phyloP scores from a whole-genome alignment of 2,797 vertebrate genomes.

The Amniataba percoides region DNA sequence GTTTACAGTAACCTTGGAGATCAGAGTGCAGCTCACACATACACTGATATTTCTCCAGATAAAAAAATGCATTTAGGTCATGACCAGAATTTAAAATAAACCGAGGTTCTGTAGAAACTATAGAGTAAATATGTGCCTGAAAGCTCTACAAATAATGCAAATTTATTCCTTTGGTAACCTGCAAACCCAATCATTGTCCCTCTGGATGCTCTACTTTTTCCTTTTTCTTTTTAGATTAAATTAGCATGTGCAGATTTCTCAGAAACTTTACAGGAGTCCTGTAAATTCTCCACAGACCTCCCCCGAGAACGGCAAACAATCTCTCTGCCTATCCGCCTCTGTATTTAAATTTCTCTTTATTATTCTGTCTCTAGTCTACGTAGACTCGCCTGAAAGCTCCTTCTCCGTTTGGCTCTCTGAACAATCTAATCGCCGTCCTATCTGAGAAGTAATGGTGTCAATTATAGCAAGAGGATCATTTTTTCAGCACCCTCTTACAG shows the following conservation, averaged over 20 bases:
- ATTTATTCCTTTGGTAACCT: constrained; percentile 38
- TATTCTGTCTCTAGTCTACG: background rate
- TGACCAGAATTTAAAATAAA: background rate
- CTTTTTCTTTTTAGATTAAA: constrained; percentile 12
- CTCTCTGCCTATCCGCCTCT: background rate
- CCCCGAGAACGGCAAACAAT: background rate
- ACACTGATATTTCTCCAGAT: background rate
- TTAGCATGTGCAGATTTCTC: constrained; percentile 21
- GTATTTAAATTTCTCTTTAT: constrained; percentile 6
- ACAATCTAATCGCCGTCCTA: background rate
- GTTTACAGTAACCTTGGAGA: background rate
- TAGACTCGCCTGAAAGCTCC: constrained; percentile 6
- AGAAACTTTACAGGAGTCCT: background rate
- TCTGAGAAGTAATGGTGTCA: constrained; percentile 24
- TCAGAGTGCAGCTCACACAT: background rate
- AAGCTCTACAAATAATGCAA: constrained; percentile 17
- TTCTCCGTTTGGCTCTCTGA: constrained; percentile 8
- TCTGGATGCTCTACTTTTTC: constrained; percentile 3
- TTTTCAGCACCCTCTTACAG: constrained; percentile 1
- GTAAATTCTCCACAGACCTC: constrained; percentile 6
- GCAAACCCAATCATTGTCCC: constrained; percentile 4
- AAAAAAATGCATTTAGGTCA: background rate
- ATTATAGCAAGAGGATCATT: constrained; percentile 21
- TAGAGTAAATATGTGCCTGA: background rate
- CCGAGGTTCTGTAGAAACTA: background rate